Base-by-base conservation (phyloP, 2,797 vertebrate genomes). In the Echiichthys vipera region DNA sequence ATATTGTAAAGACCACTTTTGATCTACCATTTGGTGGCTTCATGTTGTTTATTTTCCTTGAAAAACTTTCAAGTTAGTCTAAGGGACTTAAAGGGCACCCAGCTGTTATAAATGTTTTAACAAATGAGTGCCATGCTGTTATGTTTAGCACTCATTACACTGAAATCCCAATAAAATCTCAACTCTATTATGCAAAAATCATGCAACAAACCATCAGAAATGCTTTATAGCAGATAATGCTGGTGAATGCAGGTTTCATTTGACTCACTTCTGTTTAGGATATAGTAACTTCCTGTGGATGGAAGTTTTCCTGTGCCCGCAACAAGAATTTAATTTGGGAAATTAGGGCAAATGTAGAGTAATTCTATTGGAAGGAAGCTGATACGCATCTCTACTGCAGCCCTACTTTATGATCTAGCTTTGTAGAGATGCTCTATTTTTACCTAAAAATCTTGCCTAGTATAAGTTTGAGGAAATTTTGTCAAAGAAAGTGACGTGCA, bases 271-370 rank as follows among this genome's bases (percentile, higher is more conserved):
- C 53, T 54, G 8, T 62, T 68, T 0, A 40, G 37, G 24, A 66
- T 56, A 22, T 7, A 46, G 20, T 57, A 66, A 57, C 14, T 62
- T 62, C 5, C 51, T 47, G 49, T 71, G 46, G 50, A 45, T 64
- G 56, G 24, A 59, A 49, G 17, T 59, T 71, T 64, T 45, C 32
- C 51, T 0, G 2, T 74, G 54, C 30, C 42, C 5, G 7, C 34
- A 42, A 64, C 47, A 59, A 12, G 5, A 65, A 61, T 75, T 63
- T 76, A 47, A 76, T 76, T 69, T 71, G 42, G 30, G 51, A 74
- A 75, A 74, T 24, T 43, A 57, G 71, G 80, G 57, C 54, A 68
- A 51, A 76, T 25, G 12, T 18, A 24, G 30, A 65, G 42, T 29
- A 32, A 3, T 61, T 46, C 25, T 42, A 17, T 56, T 22, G 39